Conservation (phyloP, 2,797 vertebrate species). For the Octomys mimax region DNA sequence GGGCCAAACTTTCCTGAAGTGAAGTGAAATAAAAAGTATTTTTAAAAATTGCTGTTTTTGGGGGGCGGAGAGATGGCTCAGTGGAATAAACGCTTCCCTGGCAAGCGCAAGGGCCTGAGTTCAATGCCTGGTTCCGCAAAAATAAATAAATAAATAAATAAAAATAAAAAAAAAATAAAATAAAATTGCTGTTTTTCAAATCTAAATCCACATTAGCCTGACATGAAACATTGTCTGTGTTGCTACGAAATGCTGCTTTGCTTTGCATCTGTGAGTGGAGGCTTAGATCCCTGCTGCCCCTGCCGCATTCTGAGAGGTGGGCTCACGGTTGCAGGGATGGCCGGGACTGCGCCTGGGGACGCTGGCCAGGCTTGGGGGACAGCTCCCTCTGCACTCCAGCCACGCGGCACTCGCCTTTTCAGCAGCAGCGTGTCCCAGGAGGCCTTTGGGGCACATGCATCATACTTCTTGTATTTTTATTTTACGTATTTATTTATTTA, state of each 20-base stretch:
- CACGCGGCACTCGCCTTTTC: background rate
- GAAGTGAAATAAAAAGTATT: background rate
- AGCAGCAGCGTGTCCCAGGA: rapidly evolving
- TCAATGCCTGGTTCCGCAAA: no score
- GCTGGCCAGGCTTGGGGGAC: background rate
- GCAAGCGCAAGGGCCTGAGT: no score
- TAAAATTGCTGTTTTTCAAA: background rate
- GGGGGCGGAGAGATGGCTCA: background rate
- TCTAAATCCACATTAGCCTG: background rate
- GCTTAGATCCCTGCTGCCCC: background rate
- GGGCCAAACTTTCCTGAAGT: background rate
- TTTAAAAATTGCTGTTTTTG: background rate
- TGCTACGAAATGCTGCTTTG: background rate
- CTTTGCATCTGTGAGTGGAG: background rate
- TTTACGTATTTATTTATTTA: no score
- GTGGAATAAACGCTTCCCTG: no score
- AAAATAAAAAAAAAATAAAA: no score
- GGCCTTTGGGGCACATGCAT: background rate
- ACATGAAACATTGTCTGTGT: background rate
- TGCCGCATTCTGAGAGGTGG: background rate
- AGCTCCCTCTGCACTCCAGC: background rate
- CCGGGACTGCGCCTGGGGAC: background rate
- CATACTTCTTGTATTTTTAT: no score
- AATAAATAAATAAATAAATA: no score
- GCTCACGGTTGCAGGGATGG: background rate